These are phyloP conservation scores for Phalloptychus januarius DNA, from an alignment of 2,797 vertebrate species.

Conservation along the genomic window DNA sequence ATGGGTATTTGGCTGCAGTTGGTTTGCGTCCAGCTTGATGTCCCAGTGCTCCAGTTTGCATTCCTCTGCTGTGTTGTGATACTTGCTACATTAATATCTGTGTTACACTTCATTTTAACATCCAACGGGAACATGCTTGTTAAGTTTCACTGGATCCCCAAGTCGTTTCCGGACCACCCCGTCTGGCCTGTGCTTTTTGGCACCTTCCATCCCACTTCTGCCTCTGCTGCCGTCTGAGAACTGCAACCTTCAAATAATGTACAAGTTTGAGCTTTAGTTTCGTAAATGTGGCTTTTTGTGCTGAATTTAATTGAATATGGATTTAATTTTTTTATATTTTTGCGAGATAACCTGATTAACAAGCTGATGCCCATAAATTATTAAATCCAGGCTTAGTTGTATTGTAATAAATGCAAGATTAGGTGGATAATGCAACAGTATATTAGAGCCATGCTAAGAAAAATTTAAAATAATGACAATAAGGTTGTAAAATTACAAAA, in stretches of 20 bases:
- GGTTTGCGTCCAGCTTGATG: conserved; percentile 54
- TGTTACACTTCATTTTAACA: conserved; percentile 75
- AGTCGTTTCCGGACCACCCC: conserved; percentile 76
- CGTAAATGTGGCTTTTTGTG: background rate
- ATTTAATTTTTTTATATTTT: background rate
- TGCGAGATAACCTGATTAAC: background rate
- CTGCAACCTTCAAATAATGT: conserved; percentile 23
- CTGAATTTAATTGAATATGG: background rate
- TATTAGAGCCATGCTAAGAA: no score
- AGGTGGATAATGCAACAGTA: no score
- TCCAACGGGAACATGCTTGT: conserved; percentile 76
- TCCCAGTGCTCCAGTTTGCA: conserved; percentile 76
- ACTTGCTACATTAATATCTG: conserved; percentile 79
- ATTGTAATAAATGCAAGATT: no score
- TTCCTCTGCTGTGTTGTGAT: conserved; percentile 77
- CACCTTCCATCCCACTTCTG: conserved; percentile 46
- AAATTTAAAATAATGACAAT: no score
- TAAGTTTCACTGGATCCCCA: conserved; percentile 73
- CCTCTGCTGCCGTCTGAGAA: conserved; percentile 49
- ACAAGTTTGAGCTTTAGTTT: background rate
- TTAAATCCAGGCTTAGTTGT: no score
- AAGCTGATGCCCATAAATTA: background rate
- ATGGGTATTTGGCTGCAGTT: conserved; percentile 60
- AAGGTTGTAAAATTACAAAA: no score
- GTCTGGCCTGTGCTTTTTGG: conserved; percentile 67